A percentile compares a stretch with the other conserved stretches of the same genome.
These are phyloP conservation scores for Okapia johnstoni DNA, from an alignment of 2,113 vertebrate genomes.

Conservation along the genomic window DNA sequence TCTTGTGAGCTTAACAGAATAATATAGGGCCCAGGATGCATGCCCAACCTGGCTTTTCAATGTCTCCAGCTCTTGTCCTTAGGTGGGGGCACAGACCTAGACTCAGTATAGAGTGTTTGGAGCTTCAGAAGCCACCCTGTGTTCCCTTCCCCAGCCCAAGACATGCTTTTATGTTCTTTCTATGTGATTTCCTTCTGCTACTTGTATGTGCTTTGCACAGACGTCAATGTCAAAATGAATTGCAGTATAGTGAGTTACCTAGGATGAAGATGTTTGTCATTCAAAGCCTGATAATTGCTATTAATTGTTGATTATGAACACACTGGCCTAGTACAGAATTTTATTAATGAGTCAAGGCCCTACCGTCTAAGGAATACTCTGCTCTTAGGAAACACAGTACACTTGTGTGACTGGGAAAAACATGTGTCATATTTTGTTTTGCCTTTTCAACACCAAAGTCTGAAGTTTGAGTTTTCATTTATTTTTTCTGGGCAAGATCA, in stretches of 20 bases:
- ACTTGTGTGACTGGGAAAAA: background rate
- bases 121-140: background rate
- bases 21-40: background rate
- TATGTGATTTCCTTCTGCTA: background rate
- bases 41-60: conserved; percentile 64
- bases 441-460: background rate
- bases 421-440: background rate
- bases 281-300: background rate
- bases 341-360: background rate
- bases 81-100: background rate
- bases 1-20: conserved; percentile 1
- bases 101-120: background rate
- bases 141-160: background rate
- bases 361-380: background rate
- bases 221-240: background rate
- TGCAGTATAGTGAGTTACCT: background rate
- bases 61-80: conserved; percentile 59
- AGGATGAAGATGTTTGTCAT: background rate
- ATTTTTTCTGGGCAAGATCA: background rate
- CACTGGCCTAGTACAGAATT: background rate
- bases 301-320: background rate
- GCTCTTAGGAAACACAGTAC: background rate
- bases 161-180: background rate
- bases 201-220: background rate
- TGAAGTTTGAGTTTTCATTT: conserved; percentile 3